Conservation (phyloP, 1,140 invertebrate genomes). For the Megathymus violae region DNA sequence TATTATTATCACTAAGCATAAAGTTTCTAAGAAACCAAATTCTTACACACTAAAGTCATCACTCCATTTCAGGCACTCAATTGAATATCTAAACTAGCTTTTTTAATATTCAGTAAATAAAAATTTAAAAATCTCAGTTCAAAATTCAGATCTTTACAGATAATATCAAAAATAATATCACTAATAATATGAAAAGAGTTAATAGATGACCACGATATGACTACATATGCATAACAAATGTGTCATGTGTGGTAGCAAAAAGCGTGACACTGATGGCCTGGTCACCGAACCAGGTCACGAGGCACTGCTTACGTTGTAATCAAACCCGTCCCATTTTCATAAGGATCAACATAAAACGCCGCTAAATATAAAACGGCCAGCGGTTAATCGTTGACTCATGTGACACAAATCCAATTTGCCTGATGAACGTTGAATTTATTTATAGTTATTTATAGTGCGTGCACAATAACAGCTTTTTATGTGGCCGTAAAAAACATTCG, state of each 20-base stretch:
- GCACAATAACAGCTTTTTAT: conserved; percentile 46
- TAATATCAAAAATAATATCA: too few relatives aligned
- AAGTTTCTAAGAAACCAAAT: too few relatives aligned
- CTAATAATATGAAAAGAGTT: neutral
- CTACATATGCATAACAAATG: neutral
- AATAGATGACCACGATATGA: neutral
- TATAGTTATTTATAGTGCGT: conserved; percentile 43
- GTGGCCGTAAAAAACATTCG: conserved; percentile 46
- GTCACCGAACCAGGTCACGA: conserved; percentile 9
- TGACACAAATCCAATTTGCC: conserved; percentile 58
- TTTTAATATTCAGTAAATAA: too few relatives aligned
- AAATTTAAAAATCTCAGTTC: too few relatives aligned
- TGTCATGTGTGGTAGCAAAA: neutral
- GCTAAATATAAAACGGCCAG: conserved; percentile 40
- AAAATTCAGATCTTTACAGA: neutral
- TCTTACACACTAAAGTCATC: too few relatives aligned
- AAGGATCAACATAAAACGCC: conserved; percentile 40
- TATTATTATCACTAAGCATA: too few relatives aligned
- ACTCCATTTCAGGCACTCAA: too few relatives aligned
- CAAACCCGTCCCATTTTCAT: conserved; percentile 41
- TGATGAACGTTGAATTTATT: conserved; percentile 38
- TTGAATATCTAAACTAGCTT: too few relatives aligned
- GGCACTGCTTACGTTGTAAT: conserved; percentile 11
- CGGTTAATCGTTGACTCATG: conserved; percentile 50
- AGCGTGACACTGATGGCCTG: conserved; percentile 1